Percentiles rank a stretch among this genome's conserved stretches.
Evolutionary conservation across 2,113 vertebrate genomes (phyloP).

Genomic region (Tychaedon coryphoeus): DNA sequence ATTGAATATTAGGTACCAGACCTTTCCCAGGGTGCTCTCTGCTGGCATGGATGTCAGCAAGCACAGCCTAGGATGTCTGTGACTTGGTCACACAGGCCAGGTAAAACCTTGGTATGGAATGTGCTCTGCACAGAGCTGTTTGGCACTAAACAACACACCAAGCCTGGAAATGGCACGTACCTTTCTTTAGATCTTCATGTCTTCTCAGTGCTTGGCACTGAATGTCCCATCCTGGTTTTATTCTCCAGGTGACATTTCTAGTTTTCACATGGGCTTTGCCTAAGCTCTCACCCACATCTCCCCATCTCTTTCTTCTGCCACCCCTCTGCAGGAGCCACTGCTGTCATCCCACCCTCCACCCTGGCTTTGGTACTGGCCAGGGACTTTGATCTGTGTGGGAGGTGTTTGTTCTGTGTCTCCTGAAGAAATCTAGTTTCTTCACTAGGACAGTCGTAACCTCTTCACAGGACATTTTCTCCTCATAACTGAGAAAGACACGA

Average conservation of each 20-base stretch:
- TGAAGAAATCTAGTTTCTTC: neutral
- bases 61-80: neutral
- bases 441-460: accelerated
- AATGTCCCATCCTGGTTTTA: neutral
- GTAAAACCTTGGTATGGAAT: too few species aligned
- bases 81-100: neutral
- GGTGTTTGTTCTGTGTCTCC: neutral
- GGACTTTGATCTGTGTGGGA: neutral
- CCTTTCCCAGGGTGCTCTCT: neutral
- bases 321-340: neutral
- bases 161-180: accelerated
- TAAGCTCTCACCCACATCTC: neutral
- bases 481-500: neutral
- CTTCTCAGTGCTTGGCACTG: neutral
- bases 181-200: neutral
- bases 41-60: neutral
- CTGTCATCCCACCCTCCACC: neutral
- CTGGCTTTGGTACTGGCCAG: neutral
- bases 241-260: neutral
- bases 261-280: neutral
- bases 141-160: neutral
- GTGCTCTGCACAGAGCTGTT: neutral
- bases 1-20: neutral
- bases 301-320: neutral
- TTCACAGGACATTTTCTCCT: neutral